A percentile compares a stretch with the other conserved stretches of the same genome.
Evolutionary conservation across 2,797 vertebrate genomes (phyloP).

Genomic region (Sphaeramia orbicularis): DNA sequence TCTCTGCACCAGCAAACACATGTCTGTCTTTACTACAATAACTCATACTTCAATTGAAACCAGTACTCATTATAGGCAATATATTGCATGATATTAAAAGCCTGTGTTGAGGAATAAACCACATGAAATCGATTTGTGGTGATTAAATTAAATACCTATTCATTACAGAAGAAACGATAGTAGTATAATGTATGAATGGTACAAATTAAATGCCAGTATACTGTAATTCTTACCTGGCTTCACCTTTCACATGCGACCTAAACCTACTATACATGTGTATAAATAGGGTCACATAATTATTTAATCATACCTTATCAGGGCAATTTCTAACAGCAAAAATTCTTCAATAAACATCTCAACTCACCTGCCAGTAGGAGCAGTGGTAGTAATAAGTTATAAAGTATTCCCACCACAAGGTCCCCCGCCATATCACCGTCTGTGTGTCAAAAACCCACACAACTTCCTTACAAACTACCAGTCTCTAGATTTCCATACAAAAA

Average conservation of each 20-base stretch:
- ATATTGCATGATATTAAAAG: background rate
- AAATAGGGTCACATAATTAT: too few relatives aligned
- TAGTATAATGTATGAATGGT: background rate
- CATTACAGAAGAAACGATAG: background rate
- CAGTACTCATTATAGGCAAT: background rate
- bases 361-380: slow-evolving; percentile 79
- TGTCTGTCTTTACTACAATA: background rate
- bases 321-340: background rate
- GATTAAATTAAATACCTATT: background rate
- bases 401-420: slow-evolving; percentile 69
- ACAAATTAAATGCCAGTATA: background rate
- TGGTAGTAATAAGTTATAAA: slow-evolving; percentile 76
- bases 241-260: too few relatives aligned
- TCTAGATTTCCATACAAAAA: slow-evolving; percentile 11
- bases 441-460: slow-evolving; percentile 32
- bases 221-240: too few relatives aligned
- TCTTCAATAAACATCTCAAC: slow-evolving; percentile 25
- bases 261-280: too few relatives aligned
- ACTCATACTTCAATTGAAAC: background rate
- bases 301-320: too few relatives aligned
- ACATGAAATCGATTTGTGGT: background rate
- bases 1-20: slow-evolving; percentile 10
- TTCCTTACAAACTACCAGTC: slow-evolving; percentile 19
- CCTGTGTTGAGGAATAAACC: background rate
- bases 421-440: slow-evolving; percentile 60